Base-by-base conservation (phyloP, 2,888 invertebrate genomes). In the Agonopterix arenella region DNA sequence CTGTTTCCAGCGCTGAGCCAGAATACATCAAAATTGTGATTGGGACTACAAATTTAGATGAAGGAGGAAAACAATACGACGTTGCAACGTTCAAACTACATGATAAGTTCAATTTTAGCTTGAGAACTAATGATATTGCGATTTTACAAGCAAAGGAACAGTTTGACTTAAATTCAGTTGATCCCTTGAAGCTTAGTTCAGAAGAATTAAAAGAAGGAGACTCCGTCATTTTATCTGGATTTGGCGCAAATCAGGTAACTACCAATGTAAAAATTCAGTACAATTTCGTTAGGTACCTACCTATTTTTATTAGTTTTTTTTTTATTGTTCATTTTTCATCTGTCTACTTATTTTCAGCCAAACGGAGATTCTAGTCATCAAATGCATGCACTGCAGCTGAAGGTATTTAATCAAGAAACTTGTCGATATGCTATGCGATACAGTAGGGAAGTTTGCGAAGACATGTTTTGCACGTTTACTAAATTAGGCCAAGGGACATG, bases 401-500 rank as follows among this genome's bases (percentile, higher is more conserved):
- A 78, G 8, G 85, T 89, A 1, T 88, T 89, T 48, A 73, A 59
- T 52, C 88, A 88, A 60, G 68, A 75, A 47, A 77, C 69, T 10
- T 88, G 88, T 54, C 56, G 57, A 50, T 86, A 60, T 60, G 88
- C 88, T 2, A 83, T 89, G 85, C 70, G 88, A 10, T 73, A 86
- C 53, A 68, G 74, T 1, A 74, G 69, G 57, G 58, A 76, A 28
- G 79, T 89, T 1, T 65, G 69, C 1, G 64, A 71, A 10, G 63
- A 59, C 1, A 89, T 88, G 86, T 85, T 89, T 60, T 89, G 88
- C 52, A 89, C 89, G 16, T 89, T 86, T 52, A 73, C 80, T 1
- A 61, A 55, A 55, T 63, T 79, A 36, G 88, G 88, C 1, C 71
- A 86, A 70, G 86, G 88, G 49, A 80, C 85, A 18, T 89, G 88